These are phyloP conservation scores for Thalassoma bifasciatum DNA, from an alignment of 2,113 vertebrate genomes.

Conservation along the genomic window DNA sequence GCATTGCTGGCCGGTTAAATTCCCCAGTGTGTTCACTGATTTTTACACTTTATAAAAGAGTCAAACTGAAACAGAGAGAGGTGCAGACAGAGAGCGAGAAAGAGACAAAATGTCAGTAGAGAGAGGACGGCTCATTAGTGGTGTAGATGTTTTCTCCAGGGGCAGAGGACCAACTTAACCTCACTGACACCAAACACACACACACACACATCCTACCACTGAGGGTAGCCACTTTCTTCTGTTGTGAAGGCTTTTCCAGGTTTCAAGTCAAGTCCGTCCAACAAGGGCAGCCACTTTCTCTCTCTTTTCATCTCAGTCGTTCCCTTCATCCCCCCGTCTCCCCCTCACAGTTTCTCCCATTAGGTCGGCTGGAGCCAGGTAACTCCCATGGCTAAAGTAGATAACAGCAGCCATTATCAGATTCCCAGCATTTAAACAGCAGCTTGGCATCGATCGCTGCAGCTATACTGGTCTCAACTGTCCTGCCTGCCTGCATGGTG, in stretches of 20 bases:
- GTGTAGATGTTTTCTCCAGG: slow-evolving; percentile 4
- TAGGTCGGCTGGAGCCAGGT: slow-evolving; percentile 67
- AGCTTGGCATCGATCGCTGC: slow-evolving; percentile 58
- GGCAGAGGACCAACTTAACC: slow-evolving; percentile 16
- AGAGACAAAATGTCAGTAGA: background rate
- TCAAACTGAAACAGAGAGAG: background rate
- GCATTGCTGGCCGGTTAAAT: background rate
- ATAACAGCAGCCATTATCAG: slow-evolving; percentile 74
- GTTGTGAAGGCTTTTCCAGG: background rate
- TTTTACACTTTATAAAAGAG: slow-evolving; percentile 6
- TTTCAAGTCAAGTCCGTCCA: background rate
- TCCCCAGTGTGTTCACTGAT: background rate
- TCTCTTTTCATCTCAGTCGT: background rate
- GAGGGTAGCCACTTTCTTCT: background rate
- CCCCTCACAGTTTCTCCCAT: background rate
- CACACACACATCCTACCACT: background rate
- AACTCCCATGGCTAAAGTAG: slow-evolving; percentile 67
- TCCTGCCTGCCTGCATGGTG: slow-evolving; percentile 36
- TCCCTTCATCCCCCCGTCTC: background rate
- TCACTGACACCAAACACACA: background rate
- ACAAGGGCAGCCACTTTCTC: background rate
- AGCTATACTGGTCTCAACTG: slow-evolving; percentile 36
- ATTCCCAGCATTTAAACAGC: slow-evolving; percentile 64
- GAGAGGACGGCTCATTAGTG: slow-evolving; percentile 37
- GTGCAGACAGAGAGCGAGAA: background rate